phyloP scores from a whole-genome alignment of 2,888 invertebrate species.

The Lycophotia porphyrea region DNA sequence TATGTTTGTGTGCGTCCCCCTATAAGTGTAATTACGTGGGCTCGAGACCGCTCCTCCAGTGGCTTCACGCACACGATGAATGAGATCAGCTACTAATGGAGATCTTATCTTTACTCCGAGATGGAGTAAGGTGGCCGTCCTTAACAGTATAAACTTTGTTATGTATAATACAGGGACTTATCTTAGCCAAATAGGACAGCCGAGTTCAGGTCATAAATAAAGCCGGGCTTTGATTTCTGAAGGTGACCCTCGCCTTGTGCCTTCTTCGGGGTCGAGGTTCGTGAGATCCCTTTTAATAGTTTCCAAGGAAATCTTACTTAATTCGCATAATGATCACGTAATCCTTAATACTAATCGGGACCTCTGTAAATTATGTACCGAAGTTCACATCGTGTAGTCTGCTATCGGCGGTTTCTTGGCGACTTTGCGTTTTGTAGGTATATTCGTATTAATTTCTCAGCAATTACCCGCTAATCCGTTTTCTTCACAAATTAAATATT shows the following conservation, averaged over 20 bases:
- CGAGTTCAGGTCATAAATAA: constrained; percentile 88
- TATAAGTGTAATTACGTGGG: constrained; percentile 82
- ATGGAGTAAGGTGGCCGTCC: constrained; percentile 85
- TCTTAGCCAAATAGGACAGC: constrained; percentile 81
- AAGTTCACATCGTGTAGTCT: constrained; percentile 69
- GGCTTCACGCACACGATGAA: constrained; percentile 84
- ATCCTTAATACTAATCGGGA: constrained; percentile 78
- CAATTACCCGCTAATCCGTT: constrained; percentile 84
- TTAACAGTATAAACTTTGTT: constrained; percentile 85
- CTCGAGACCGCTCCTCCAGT: constrained; percentile 74
- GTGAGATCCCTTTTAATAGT: constrained; percentile 86
- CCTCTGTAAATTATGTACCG: constrained; percentile 73
- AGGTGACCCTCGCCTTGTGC: constrained; percentile 83
- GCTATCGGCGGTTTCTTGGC: constrained; percentile 59
- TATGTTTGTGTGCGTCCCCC: constrained; percentile 74
- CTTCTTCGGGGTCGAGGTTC: constrained; percentile 80
- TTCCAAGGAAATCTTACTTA: constrained; percentile 83
- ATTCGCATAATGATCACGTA: constrained; percentile 85
- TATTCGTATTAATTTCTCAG: constrained; percentile 76
- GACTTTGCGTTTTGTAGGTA: constrained; percentile 63
- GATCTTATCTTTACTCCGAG: constrained; percentile 85
- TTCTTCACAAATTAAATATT: constrained; percentile 87
- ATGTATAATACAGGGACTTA: constrained; percentile 85
- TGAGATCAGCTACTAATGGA: constrained; percentile 87
- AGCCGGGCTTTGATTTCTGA: constrained; percentile 87